A percentile compares a stretch with the other conserved stretches of the same genome.
These are phyloP conservation scores for Isichthys henryi DNA, from an alignment of 2,113 vertebrate genomes.

Conservation along the genomic window DNA sequence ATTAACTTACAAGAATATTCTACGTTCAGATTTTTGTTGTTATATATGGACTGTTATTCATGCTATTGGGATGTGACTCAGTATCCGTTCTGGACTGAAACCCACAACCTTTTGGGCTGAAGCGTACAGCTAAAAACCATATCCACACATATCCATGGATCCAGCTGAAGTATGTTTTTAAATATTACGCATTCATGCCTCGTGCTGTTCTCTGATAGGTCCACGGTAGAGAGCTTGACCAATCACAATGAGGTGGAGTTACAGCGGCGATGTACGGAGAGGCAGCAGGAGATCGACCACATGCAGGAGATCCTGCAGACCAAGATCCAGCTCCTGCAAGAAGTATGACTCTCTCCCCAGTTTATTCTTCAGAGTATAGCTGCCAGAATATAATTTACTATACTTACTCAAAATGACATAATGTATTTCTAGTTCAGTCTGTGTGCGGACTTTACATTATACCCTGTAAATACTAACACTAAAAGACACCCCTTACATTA, in stretches of 20 bases:
- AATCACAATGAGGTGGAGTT: conserved; percentile 69
- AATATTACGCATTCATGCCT: neutral
- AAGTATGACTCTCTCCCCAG: conserved; percentile 52
- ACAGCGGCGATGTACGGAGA: conserved; percentile 61
- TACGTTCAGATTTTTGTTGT: neutral
- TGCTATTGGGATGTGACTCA: neutral
- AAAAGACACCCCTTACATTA: neutral
- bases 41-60: neutral
- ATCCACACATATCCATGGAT: neutral
- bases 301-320: conserved; percentile 70
- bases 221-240: conserved; percentile 56
- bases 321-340: conserved; percentile 77
- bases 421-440: neutral
- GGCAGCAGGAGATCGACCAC: conserved; percentile 68
- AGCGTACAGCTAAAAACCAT: neutral
- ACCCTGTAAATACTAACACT: neutral
- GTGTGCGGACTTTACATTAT: neutral
- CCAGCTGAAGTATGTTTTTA: neutral
- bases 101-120: neutral
- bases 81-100: neutral
- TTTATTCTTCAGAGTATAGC: neutral
- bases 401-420: neutral
- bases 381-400: neutral
- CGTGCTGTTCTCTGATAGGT: conserved; percentile 47
- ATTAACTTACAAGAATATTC: neutral